Evolutionary conservation across 1,140 invertebrate species (phyloP).

Genomic region (Pseudobourletiella spinata): DNA sequence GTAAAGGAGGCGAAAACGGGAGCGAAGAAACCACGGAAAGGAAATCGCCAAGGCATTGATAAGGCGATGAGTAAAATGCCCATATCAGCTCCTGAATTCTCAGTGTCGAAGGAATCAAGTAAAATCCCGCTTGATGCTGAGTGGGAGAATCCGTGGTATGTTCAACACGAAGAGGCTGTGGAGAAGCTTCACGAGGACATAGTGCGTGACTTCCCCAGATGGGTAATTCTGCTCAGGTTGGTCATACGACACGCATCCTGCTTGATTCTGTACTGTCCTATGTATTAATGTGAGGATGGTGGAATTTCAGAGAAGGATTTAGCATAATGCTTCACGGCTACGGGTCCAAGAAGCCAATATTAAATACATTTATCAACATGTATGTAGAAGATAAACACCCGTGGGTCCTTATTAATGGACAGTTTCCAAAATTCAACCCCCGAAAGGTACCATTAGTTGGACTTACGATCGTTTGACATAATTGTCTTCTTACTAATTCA

Average conservation of each 20-base stretch:
- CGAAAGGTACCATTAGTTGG: constrained; percentile 29
- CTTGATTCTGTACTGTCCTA: no score
- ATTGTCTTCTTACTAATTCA: background rate
- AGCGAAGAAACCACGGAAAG: constrained; percentile 25
- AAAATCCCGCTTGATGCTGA: background rate
- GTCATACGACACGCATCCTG: no score
- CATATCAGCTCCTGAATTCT: constrained; percentile 6
- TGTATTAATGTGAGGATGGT: no score
- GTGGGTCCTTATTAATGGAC: constrained; percentile 20
- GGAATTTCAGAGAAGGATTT: constrained; percentile 23
- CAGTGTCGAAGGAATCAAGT: constrained; percentile 16
- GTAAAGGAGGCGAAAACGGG: constrained; percentile 24
- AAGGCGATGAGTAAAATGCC: background rate
- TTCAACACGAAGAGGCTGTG: background rate
- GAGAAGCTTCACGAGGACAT: constrained; percentile 1
- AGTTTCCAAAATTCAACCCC: constrained; percentile 26
- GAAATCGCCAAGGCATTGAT: constrained; percentile 11
- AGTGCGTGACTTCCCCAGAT: constrained; percentile 20
- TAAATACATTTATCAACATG: constrained; percentile 17
- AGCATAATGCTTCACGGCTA: constrained; percentile 30
- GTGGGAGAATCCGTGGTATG: background rate
- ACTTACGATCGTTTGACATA: no score
- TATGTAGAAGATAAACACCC: constrained; percentile 13
- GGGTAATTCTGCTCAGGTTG: constrained; percentile 20
- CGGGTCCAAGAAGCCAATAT: constrained; percentile 22